Conservation (phyloP, 2,113 vertebrate species). For the Ivindomyrus marchei region DNA sequence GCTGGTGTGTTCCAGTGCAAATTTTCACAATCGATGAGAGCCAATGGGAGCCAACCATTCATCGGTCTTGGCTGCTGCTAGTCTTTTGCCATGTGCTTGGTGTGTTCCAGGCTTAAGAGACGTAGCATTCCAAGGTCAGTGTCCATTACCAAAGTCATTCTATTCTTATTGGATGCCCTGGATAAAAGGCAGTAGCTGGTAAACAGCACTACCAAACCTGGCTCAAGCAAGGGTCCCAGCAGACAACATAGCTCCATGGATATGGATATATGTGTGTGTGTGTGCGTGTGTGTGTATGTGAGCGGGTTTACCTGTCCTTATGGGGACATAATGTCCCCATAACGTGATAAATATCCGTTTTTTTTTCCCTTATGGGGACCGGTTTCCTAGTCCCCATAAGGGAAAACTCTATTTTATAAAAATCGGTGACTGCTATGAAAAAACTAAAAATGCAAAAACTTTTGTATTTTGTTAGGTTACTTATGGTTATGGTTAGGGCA, state of each 20-base stretch:
- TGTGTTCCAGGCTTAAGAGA: neutral
- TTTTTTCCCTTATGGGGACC: no score
- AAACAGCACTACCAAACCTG: neutral
- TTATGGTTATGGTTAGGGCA: no score
- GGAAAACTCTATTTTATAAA: no score
- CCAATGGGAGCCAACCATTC: neutral
- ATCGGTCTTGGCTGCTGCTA: neutral
- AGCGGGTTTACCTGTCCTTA: no score
- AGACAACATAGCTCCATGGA: neutral
- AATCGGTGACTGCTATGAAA: no score
- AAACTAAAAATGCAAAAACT: no score
- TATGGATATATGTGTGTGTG: neutral
- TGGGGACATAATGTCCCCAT: no score
- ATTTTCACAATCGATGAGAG: neutral
- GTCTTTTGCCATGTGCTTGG: neutral
- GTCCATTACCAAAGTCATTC: neutral
- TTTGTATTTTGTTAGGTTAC: no score
- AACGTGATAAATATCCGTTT: no score
- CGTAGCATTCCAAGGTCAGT: neutral
- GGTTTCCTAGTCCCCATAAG: no score
- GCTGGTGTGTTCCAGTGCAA: neutral
- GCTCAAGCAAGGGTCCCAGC: neutral
- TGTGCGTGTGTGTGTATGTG: neutral
- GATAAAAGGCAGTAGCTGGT: neutral
- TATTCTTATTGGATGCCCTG: neutral